Percentiles rank a stretch among this genome's conserved stretches.
These are phyloP conservation scores for Neodiprion virginianus DNA, from an alignment of 1,140 invertebrate genomes.

Conservation along the genomic window DNA sequence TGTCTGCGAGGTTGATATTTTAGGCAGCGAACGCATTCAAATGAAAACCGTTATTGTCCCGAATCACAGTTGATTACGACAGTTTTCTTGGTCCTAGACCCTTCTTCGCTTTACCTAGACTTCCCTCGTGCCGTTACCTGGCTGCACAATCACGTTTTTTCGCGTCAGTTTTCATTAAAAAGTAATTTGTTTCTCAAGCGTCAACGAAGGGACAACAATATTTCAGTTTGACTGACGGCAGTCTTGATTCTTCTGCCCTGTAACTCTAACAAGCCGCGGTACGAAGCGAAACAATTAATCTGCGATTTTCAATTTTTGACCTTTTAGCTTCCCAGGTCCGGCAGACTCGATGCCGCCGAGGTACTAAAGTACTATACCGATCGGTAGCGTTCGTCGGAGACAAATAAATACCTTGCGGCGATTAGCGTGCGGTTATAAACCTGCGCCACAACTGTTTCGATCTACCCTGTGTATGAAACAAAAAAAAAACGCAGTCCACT, in stretches of 20 bases:
- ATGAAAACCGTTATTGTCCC: too few relatives aligned
- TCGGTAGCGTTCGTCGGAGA: constrained; percentile 38
- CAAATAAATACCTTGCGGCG: constrained; percentile 28
- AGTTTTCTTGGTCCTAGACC: neutral
- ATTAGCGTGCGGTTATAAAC: constrained; percentile 7
- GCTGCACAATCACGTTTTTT: neutral
- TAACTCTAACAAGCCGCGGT: neutral
- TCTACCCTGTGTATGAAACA: neutral
- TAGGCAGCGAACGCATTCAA: too few relatives aligned
- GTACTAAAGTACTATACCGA: constrained; percentile 55
- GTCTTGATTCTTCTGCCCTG: constrained; percentile 59
- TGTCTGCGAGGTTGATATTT: too few relatives aligned
- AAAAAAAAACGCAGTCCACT: neutral
- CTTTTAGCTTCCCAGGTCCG: constrained; percentile 65
- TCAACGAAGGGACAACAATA: neutral
- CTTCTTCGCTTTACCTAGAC: neutral
- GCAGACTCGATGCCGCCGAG: constrained; percentile 62
- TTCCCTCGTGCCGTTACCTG: neutral
- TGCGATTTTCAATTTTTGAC: constrained; percentile 61
- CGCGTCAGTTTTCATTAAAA: too few relatives aligned
- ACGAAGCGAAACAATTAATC: constrained; percentile 47
- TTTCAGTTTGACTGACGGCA: constrained; percentile 21
- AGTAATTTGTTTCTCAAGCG: too few relatives aligned
- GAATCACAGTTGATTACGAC: too few relatives aligned
- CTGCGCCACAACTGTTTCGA: neutral